Evolutionary conservation across 1,140 invertebrate species (phyloP).

Genomic region (Drosophila prosaltans): DNA sequence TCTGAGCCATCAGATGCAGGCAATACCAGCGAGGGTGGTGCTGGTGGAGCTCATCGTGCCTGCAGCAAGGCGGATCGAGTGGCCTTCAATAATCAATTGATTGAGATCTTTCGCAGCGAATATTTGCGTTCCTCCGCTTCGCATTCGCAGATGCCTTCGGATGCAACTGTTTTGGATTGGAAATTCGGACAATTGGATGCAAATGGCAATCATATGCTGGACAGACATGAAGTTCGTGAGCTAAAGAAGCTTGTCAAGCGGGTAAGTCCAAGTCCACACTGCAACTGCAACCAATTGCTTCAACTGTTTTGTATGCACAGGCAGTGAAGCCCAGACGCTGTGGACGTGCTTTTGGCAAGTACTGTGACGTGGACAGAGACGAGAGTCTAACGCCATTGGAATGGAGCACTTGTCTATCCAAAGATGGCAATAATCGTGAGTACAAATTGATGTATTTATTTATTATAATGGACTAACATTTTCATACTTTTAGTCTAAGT

Average conservation of each 20-base stretch:
- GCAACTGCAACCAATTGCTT: neutral
- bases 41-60: constrained; percentile 54
- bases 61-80: constrained; percentile 90
- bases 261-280: constrained; percentile 74
- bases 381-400: constrained; percentile 90
- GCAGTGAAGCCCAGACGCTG: constrained; percentile 94
- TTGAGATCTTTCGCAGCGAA: constrained; percentile 92
- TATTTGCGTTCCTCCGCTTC: constrained; percentile 84
- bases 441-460: constrained; percentile 29
- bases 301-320: constrained; percentile 63
- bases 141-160: constrained; percentile 43
- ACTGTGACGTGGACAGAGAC: constrained; percentile 93
- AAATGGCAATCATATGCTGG: constrained; percentile 89
- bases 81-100: constrained; percentile 91
- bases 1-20: constrained; percentile 31
- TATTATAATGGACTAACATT: neutral
- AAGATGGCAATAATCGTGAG: constrained; percentile 86
- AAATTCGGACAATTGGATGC: constrained; percentile 93
- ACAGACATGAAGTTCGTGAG: constrained; percentile 91
- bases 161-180: constrained; percentile 89
- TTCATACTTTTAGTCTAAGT: no score
- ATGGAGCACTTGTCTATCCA: constrained; percentile 92
- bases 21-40: constrained; percentile 41
- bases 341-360: constrained; percentile 92
- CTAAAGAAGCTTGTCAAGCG: constrained; percentile 92